Evolutionary conservation across 1,140 invertebrate genomes (phyloP).

Genomic region (Papilio aristodemus): DNA sequence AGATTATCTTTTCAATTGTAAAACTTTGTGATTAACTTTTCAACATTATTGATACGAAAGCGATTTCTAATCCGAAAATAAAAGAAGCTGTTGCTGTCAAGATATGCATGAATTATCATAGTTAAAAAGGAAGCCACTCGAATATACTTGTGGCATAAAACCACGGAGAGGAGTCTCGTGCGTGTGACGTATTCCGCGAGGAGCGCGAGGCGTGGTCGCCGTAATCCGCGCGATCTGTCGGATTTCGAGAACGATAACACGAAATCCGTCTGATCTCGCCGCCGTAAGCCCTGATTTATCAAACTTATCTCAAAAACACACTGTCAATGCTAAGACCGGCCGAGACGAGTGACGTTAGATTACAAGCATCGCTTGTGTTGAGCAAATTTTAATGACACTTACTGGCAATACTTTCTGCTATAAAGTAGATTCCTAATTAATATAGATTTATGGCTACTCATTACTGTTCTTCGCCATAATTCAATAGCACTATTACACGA

Average conservation of each 20-base stretch:
- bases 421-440: neutral
- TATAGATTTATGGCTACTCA: neutral
- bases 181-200: slow-evolving; percentile 41
- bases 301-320: slow-evolving; percentile 48
- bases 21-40: no score
- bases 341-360: slow-evolving; percentile 49
- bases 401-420: neutral
- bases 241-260: slow-evolving; percentile 38
- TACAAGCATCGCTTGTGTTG: slow-evolving; percentile 27
- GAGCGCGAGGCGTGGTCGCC: slow-evolving; percentile 46
- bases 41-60: neutral
- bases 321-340: slow-evolving; percentile 55
- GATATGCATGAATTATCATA: neutral
- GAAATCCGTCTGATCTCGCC: slow-evolving; percentile 54
- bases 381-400: neutral
- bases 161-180: slow-evolving; percentile 12
- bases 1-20: no score
- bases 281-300: slow-evolving; percentile 67
- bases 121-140: neutral
- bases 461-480: no score
- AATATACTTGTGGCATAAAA: neutral
- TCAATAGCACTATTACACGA: no score
- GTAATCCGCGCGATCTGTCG: slow-evolving; percentile 44
- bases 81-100: slow-evolving; percentile 1
- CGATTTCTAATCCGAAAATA: neutral